These are phyloP conservation scores for Leptogaster cylindrica DNA, from an alignment of 2,888 invertebrate species.

Conservation along the genomic window DNA sequence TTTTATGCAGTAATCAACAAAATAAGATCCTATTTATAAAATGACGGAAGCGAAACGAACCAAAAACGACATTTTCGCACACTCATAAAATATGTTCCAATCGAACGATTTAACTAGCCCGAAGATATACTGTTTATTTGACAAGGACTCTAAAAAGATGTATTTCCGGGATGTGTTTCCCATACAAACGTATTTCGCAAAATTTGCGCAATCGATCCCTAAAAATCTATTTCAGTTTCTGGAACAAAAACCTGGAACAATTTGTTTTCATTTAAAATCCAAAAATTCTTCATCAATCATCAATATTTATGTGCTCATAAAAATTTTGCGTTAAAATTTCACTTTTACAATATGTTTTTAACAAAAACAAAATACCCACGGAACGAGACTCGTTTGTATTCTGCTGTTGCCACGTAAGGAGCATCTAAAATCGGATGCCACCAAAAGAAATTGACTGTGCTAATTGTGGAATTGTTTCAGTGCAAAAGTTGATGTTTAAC, in stretches of 20 bases:
- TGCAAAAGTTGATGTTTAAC: background rate
- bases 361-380: background rate
- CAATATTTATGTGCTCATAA: slow-evolving; percentile 26
- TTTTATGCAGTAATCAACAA: too few species aligned
- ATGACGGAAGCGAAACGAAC: too few species aligned
- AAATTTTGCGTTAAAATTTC: slow-evolving; percentile 23
- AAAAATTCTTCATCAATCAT: slow-evolving; percentile 18
- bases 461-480: slow-evolving; percentile 25
- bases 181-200: background rate
- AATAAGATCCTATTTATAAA: too few species aligned
- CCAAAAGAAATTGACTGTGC: background rate
- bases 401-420: background rate
- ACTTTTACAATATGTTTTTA: slow-evolving; percentile 3
- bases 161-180: slow-evolving; percentile 29
- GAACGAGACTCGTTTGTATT: background rate
- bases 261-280: slow-evolving; percentile 6
- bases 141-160: slow-evolving; percentile 11
- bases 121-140: slow-evolving; percentile 33
- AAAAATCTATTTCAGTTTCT: slow-evolving; percentile 25
- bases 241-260: slow-evolving; percentile 18
- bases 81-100: background rate
- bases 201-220: slow-evolving; percentile 12
- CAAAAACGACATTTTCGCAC: too few species aligned
- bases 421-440: background rate
- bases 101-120: background rate